A percentile compares a stretch with the other conserved stretches of the same genome.
These are phyloP conservation scores for Serripes groenlandicus DNA, from an alignment of 2,888 invertebrate species.

Conservation along the genomic window DNA sequence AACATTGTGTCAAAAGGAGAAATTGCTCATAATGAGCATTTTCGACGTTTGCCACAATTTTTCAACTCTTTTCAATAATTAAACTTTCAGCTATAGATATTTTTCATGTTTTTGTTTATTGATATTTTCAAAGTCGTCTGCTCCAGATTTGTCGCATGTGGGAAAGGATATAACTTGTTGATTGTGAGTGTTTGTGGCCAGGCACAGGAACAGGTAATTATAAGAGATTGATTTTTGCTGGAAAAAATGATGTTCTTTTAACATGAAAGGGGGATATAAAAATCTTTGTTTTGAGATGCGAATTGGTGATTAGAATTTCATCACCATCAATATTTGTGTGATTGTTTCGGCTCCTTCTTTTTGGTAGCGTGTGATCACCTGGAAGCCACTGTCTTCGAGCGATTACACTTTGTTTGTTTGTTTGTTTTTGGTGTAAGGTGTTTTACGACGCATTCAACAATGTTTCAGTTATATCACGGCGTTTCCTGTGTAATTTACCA, in stretches of 20 bases:
- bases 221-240: slow-evolving; percentile 10
- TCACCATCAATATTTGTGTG: background rate
- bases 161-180: background rate
- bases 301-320: slow-evolving; percentile 7
- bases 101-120: background rate
- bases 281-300: slow-evolving; percentile 2
- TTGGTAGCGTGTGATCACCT: no score
- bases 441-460: no score
- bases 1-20: background rate
- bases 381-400: no score
- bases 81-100: background rate
- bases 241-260: slow-evolving; percentile 19
- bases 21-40: background rate
- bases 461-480: no score
- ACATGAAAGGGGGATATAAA: slow-evolving; percentile 19
- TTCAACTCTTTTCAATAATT: background rate
- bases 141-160: background rate
- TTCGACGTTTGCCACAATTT: background rate
- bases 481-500: no score
- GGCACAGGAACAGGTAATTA: slow-evolving; percentile 15
- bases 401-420: no score
- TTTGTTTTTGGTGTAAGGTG: no score
- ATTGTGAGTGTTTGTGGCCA: slow-evolving; percentile 2
- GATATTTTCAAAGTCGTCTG: background rate
- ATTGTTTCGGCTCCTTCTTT: no score